These are phyloP conservation scores for Drymodes brunneopygia DNA, from an alignment of 2,113 vertebrate genomes.

Conservation along the genomic window DNA sequence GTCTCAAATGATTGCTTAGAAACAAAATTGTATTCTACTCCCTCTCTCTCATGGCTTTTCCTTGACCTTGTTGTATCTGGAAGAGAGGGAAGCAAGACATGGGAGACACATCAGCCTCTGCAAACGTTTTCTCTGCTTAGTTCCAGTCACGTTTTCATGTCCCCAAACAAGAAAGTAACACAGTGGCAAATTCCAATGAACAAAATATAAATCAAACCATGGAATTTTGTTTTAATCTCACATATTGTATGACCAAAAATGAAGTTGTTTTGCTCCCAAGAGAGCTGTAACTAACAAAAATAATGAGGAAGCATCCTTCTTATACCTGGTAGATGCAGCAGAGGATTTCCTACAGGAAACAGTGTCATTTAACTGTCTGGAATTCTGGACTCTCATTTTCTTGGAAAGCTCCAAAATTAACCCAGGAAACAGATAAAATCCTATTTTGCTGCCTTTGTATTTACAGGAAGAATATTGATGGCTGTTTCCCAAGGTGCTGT, in stretches of 20 bases:
- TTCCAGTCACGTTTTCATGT: neutral
- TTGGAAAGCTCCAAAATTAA: neutral
- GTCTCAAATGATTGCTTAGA: conserved; percentile 87
- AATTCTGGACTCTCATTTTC: neutral
- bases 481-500: neutral
- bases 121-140: neutral
- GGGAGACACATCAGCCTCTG: neutral
- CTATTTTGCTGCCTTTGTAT: neutral
- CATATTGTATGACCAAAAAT: neutral
- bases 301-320: neutral
- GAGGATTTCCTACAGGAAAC: neutral
- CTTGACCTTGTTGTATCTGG: conserved; percentile 88
- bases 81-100: neutral
- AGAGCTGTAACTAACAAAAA: neutral
- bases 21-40: conserved; percentile 93
- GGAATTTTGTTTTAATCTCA: neutral
- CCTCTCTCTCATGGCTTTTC: conserved; percentile 88
- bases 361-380: neutral
- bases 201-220: neutral
- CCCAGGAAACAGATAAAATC: neutral
- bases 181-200: neutral
- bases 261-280: neutral
- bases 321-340: neutral
- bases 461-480: neutral
- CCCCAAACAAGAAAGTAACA: neutral